Evolutionary conservation across 1,140 invertebrate genomes (phyloP), one percentile per base, ranked within the genome.

Genomic region (Arion vulgaris): DNA sequence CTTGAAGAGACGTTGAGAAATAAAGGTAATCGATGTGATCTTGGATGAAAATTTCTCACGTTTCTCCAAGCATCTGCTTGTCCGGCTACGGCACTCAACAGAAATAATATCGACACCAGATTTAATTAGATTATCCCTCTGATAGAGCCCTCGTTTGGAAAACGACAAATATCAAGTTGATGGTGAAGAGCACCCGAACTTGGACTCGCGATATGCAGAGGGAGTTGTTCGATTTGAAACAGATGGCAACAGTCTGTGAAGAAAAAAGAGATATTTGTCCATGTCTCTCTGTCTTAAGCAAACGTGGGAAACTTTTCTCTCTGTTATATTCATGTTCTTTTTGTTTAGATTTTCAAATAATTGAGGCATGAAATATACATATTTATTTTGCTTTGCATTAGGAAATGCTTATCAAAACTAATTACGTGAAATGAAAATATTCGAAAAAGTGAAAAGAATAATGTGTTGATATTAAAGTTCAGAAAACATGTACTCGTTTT

Each of bases 71-170:
- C 62, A 32, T n/a, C n/a, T 66, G 62, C 62, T 66, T 66, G 62
- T 23, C 28, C 62, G 62, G 5, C 62, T 66, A 34, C 62, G 11
- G 17, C 28, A 66, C 62, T 66, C 62, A 66, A 17, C 62, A 32
- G 62, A 66, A 66, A 66, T 66, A 66, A 66, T 66, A 66, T 66
- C 62, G 62, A 66, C 62, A 66, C 28, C 11, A 34, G 62, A 66
- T 32, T 66, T 66, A 66, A 66, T 66, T 66, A 32, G 62, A 66
- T 66, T 66, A 66, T 66, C 62, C 19, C 62, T 66, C 62, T 5
- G n/a, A 66, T 66, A 66, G 62, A 32, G 62, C 28, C 62, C n/a
- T 66, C 62, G n/a, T 34, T 66, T 32, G 62, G 62, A 66, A 66
- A 34, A 66, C 62, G 28, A 23, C 62, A 28, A n/a, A 66, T 66